Evolutionary conservation across 1,140 invertebrate genomes (phyloP), one percentile per base, ranked within the genome.

Genomic region (Neodiprion fabricii): DNA sequence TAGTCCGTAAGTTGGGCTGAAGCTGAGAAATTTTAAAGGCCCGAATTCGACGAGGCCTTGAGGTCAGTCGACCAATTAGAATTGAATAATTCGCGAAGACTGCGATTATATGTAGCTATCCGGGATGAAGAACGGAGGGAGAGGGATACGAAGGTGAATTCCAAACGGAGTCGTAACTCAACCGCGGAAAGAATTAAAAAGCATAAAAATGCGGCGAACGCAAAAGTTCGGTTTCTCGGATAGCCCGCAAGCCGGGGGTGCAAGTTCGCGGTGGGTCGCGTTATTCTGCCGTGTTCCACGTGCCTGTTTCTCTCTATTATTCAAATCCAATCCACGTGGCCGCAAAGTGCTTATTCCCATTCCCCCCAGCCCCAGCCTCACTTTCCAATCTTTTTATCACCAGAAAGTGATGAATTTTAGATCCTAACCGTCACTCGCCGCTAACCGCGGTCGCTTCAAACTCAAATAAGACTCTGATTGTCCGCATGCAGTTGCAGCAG

Each of bases 321-420:
- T 61, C 53, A 61, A 61, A 61, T 61, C 53, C 53, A 61, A 61
- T 61, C 53, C 53, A 61, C 53, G n/a, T 17, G 8, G 53, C 53
- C 53, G n/a, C 53, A 61, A 61, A 17, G 53, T 61, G 53, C 53
- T 61, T 61, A 61, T 61, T 61, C 53, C 53, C 53, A 61, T 61
- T 61, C 14, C 53, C 53, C 53, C 53, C 28, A 40, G 53, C 53
- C n/a, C 9, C 53, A 61, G 53, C 5, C 53, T 61, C 53, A 61
- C 53, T 61, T 61, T 61, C 8, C 53, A 61, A 61, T 61, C n/a
- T 61, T 61, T 61, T 61, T 61, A 61, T 61, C 53, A 61, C 53
- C 53, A 61, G 11, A 12, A 9, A 7, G 8, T 61, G n/a, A 17
- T 61, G 8, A 61, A 61, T 61, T 61, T 61, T 61, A 61, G 11